Base-by-base conservation (phyloP, 2,797 vertebrate genomes). In the Aphelocoma californica region DNA sequence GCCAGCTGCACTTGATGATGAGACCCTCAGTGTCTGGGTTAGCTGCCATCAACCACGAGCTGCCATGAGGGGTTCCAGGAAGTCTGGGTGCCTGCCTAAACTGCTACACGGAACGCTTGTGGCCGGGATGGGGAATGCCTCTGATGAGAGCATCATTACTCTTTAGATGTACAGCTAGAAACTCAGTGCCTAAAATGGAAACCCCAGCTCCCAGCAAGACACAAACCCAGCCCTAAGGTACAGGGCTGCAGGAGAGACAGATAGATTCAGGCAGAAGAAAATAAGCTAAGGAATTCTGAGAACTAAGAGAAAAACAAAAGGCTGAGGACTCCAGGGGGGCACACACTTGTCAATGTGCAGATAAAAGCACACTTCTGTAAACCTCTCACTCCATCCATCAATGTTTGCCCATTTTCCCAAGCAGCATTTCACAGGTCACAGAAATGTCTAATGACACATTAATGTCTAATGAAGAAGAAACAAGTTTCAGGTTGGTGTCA, bases 251-350 rank as follows among this genome's bases (percentile, higher is more conserved):
- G 42, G 32, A 40, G 3, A 36, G 31, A 29, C 4, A 54, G 32
- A 38, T 73, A 58, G 32, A 78, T 69, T 80, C 24, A 65, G 26
- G 32, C 29, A 91, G 36, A 74, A 88, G 20, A 92, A 90, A 86
- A 40, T 56, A 45, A 0, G 5, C 25, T 32, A 58, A 93, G 36
- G 58, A 92, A 56, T 87, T 80, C 56, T 57, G 56, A 88, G 56
- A 87, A 70, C 56, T 77, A 62, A 56, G 19, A 9, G 10, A 12
- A 36, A 29, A 36, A 66, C 18, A 57, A 42, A 28, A 18, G 2
- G 17, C 36, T 2, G 1, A 65, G 28, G 18, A 16, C 6, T 3
- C 38, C 32, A 47, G 45, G 54, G 54, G 61, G 38, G 15, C n/a
- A 94, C 9, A 40, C 1, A 2, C 14, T 64, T 77, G 23, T 69